Evolutionary conservation across 2,888 invertebrate species (phyloP), one percentile per base, ranked within the genome.

Genomic region (Pegoplata infirma): DNA sequence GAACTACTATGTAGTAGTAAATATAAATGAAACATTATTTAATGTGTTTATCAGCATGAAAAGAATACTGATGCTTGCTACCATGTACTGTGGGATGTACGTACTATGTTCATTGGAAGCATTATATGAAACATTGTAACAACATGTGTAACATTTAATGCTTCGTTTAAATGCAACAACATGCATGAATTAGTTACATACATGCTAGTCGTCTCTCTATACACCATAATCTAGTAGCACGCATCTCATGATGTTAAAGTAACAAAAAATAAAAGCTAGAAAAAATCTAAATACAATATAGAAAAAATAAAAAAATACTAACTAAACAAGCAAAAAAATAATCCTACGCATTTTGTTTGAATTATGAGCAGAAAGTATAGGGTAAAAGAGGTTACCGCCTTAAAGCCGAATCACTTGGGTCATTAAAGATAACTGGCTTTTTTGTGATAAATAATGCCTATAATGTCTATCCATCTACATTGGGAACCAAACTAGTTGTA

Each of bases 111-210:
- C n/a, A n/a, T n/a, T n/a, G n/a, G n/a, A 3, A 25, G 25, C 23
- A 46, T 21, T 14, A 14, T 21, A 49, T 21, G 23, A 2, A 25
- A 16, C 21, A 14, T 46, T 12, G 46, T 40, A 47, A 12, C 56
- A 44, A 44, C 46, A 74, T 14, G 47, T 46, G 12, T 23, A 36
- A 16, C 12, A 68, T 61, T 68, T 68, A 68, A 49, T 63, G 61
- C 55, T 49, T 67, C 61, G 25, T 63, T 68, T 49, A 68, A 63
- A 68, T 75, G 61, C 75, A 63, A 25, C 47, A 75, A 47, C 75
- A 75, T 68, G 59, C 40, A 46, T 32, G 17, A 23, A 40, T 53
- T 36, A 28, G 17, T 44, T 25, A 3, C 21, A 47, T 32, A n/a
- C 17, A 5, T 58, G 58, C 3, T 58, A 14, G 1, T n/a, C 21